Evolutionary conservation across 2,888 invertebrate species (phyloP).

Genomic region (Poecilus cupreus): DNA sequence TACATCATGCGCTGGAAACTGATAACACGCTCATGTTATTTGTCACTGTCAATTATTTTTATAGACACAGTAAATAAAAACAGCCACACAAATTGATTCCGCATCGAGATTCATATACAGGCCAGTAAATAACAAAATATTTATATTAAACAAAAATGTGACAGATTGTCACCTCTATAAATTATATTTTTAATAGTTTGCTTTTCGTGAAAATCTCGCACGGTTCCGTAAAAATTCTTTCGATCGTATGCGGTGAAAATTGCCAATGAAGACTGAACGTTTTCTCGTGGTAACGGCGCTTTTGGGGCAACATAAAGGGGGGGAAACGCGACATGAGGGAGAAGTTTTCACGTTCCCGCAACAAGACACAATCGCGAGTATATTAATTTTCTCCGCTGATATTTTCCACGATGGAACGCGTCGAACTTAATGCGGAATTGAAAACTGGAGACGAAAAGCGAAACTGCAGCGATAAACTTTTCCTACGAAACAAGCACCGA

Average conservation of each 20-base stretch:
- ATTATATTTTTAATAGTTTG: slow-evolving; percentile 28
- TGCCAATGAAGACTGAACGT: slow-evolving; percentile 37
- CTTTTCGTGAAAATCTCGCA: not conserved
- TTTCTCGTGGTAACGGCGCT: slow-evolving; percentile 7
- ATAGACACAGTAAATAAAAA: slow-evolving; percentile 34
- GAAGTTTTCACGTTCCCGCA: slow-evolving; percentile 35
- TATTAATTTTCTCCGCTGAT: slow-evolving; percentile 38
- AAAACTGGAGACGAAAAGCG: slow-evolving; percentile 28
- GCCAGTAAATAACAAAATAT: slow-evolving; percentile 21
- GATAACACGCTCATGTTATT: slow-evolving; percentile 33
- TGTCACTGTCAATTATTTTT: slow-evolving; percentile 49
- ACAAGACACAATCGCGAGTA: slow-evolving; percentile 38
- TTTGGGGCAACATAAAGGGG: slow-evolving; percentile 1
- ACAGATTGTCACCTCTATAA: not conserved
- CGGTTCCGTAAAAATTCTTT: slow-evolving; percentile 2
- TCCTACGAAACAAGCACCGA: not conserved
- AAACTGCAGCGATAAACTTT: slow-evolving; percentile 23
- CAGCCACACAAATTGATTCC: slow-evolving; percentile 5
- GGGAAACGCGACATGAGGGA: slow-evolving; percentile 23
- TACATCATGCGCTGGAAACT: slow-evolving; percentile 11
- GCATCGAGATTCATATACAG: not conserved
- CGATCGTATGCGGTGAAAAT: slow-evolving; percentile 10
- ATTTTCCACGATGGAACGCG: slow-evolving; percentile 33
- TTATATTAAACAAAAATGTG: not conserved
- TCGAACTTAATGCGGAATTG: slow-evolving; percentile 41